Evolutionary conservation across 2,113 vertebrate species (phyloP).

Genomic region (Apodemus sylvaticus): DNA sequence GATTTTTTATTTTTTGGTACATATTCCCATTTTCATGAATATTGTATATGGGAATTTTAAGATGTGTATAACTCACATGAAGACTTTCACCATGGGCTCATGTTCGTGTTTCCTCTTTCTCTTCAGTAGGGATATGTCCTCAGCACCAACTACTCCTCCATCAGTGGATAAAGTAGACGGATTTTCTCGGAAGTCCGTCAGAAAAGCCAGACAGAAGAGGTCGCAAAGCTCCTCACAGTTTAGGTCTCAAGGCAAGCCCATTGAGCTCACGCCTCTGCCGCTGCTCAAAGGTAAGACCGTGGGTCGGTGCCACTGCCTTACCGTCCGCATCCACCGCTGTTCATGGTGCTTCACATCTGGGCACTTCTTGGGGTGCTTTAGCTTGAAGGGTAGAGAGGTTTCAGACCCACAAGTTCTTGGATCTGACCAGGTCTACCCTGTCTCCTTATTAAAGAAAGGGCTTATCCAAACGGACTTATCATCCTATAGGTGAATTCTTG

Average conservation of each 20-base stretch:
- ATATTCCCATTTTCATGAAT: slow-evolving; percentile 28
- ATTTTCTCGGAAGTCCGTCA: slow-evolving; percentile 99
- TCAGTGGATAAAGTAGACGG: slow-evolving; percentile 99
- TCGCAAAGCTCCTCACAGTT: slow-evolving; percentile 99
- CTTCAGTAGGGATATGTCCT: slow-evolving; percentile 98
- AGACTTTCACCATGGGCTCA: slow-evolving; percentile 27
- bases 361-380: slow-evolving; percentile 38
- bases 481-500: neutral
- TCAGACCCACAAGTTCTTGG: neutral
- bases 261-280: slow-evolving; percentile 98
- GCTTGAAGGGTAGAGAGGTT: neutral
- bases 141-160: slow-evolving; percentile 98
- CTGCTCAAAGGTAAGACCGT: slow-evolving; percentile 97
- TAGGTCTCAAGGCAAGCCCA: slow-evolving; percentile 99
- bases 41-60: slow-evolving; percentile 6
- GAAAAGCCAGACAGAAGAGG: slow-evolving; percentile 99
- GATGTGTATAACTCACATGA: neutral
- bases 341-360: neutral
- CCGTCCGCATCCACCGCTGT: neutral
- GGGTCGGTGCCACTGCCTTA: slow-evolving; percentile 38
- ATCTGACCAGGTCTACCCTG: neutral
- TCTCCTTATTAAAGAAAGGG: neutral
- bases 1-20: neutral
- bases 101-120: slow-evolving; percentile 78
- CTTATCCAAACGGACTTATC: slow-evolving; percentile 24